Base-by-base conservation (phyloP, 2,888 invertebrate genomes). In the Eristalis pertinax region DNA sequence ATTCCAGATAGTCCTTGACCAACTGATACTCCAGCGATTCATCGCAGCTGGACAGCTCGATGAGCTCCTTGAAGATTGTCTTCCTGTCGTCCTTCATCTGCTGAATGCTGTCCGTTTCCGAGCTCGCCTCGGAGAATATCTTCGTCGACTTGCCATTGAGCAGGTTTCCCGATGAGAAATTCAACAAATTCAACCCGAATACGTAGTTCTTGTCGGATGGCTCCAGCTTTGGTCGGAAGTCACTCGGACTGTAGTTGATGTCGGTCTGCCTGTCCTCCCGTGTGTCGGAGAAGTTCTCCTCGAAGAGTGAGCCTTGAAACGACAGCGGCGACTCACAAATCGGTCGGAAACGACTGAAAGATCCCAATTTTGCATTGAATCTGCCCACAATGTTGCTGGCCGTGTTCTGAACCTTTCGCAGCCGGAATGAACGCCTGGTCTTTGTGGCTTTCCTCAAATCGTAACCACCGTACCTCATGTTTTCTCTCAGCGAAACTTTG, bases 391-490 rank as follows among this genome's bases (percentile, higher is more conserved):
- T 90, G 78, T 91, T 91, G 74, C 90, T 91, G 5, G 92, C 91
- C n/a, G 92, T 91, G 72, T 91, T 92, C 89, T 92, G 92, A 4
- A 92, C 91, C 70, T 91, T 91, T 65, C 90, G 89, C 80, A 93
- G 80, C 1, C 91, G 91, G 82, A 92, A 91, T 67, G 92, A 90
- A 70, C 91, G 91, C 32, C 91, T 90, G 35, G 92, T 91, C 89
- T 92, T 91, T 19, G 91, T 90, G 64, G 92, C 92, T 88, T 92
- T 92, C 72, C 91, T 90, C 60, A 93, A 89, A 90, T 92, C 92
- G 89, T 93, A 93, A 83, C 92, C 92, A 70, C 93, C 93, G 90
- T 92, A 92, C 88, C 93, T 92, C 93, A 93, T 93, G 89, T 90
- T 77, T 19, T 29, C 32, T 32, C 32, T 8, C 4, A 26, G n/a